Conservation (phyloP, 2,113 vertebrate genomes). For the Notechis scutatus region DNA sequence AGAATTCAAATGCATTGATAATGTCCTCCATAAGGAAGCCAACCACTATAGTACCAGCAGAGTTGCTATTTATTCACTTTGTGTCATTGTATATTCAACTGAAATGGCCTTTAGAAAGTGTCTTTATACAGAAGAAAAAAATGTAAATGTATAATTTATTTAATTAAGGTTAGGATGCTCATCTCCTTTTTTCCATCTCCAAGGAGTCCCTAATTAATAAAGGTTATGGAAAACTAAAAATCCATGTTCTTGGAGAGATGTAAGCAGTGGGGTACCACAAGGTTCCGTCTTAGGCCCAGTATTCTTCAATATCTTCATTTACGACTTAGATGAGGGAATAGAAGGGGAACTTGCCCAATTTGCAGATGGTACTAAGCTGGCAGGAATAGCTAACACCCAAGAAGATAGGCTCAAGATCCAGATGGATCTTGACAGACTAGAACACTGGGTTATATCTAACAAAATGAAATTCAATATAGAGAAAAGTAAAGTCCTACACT, state of each 20-base stretch:
- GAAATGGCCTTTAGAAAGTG: not conserved
- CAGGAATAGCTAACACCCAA: no score
- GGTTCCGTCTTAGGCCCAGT: no score
- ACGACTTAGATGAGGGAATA: no score
- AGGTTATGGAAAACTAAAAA: not conserved
- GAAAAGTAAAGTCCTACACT: no score
- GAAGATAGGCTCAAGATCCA: no score
- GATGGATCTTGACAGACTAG: no score
- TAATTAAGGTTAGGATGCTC: conserved; percentile 28
- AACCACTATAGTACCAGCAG: not conserved
- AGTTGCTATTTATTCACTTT: not conserved
- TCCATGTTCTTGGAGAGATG: not conserved
- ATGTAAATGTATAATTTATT: conserved; percentile 33
- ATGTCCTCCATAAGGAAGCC: not conserved
- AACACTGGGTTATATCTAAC: no score
- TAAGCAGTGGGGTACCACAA: no score
- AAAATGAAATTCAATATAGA: no score
- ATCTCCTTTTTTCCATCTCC: not conserved
- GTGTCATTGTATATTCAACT: not conserved
- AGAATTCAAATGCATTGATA: not conserved
- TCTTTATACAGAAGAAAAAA: not conserved
- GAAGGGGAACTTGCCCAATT: no score
- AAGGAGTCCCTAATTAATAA: not conserved
- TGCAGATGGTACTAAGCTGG: no score
- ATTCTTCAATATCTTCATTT: no score